Evolutionary conservation across 2,888 invertebrate species (phyloP).

Genomic region (Dusona sp.): DNA sequence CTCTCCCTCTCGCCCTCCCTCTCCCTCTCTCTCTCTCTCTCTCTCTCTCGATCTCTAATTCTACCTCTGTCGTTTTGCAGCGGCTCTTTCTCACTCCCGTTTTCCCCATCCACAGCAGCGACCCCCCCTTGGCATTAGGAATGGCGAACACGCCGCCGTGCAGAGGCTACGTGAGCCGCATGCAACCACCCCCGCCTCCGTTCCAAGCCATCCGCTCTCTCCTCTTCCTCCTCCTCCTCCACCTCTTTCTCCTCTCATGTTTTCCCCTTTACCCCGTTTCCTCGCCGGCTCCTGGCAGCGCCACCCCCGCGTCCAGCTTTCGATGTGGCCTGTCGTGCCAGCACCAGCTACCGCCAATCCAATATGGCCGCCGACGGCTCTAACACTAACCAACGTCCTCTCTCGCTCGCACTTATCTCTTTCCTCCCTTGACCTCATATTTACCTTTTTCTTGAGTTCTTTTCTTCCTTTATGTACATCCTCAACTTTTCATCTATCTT

Average conservation of each 20-base stretch:
- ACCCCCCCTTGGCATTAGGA: slow-evolving; percentile 86
- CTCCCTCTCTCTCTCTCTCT: slow-evolving; percentile 33
- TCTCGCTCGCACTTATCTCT: slow-evolving; percentile 24
- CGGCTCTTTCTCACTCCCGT: slow-evolving; percentile 60
- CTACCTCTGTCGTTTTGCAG: slow-evolving; percentile 20
- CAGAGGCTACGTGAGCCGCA: slow-evolving; percentile 88
- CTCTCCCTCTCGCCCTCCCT: slow-evolving; percentile 40
- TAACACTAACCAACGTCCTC: slow-evolving; percentile 70
- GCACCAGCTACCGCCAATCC: slow-evolving; percentile 72
- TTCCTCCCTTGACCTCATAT: slow-evolving; percentile 68
- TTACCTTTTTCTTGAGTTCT: slow-evolving; percentile 60
- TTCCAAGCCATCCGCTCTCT: slow-evolving; percentile 66
- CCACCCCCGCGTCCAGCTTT: slow-evolving; percentile 75
- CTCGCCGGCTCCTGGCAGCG: slow-evolving; percentile 61
- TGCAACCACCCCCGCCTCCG: slow-evolving; percentile 83
- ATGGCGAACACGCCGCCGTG: slow-evolving; percentile 87
- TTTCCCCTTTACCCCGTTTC: slow-evolving; percentile 65
- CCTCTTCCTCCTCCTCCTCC: slow-evolving; percentile 72
- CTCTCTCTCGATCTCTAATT: slow-evolving; percentile 40
- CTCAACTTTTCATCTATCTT: slow-evolving; percentile 22
- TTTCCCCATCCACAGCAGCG: slow-evolving; percentile 79
- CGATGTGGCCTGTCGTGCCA: slow-evolving; percentile 75
- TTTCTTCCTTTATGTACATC: slow-evolving; percentile 48
- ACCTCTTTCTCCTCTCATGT: slow-evolving; percentile 63
- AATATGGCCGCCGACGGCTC: slow-evolving; percentile 82